Conservation (phyloP, 1,140 invertebrate genomes). For the Ceratina japonica region DNA sequence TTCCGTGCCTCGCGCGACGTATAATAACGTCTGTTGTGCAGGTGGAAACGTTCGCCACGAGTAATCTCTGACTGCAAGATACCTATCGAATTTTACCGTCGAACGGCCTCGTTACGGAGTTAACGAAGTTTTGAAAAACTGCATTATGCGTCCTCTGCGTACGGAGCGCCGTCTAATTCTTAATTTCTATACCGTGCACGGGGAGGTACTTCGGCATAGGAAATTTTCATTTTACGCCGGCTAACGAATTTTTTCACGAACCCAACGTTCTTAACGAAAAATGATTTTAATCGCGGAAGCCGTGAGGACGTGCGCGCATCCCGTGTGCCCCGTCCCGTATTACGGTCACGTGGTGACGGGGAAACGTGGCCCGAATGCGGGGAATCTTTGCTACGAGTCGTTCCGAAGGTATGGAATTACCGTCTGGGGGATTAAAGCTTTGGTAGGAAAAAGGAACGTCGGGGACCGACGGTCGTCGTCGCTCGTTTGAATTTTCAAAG, state of each 20-base stretch:
- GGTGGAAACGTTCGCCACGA: no score
- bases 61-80: no score
- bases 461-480: background rate
- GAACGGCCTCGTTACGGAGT: no score
- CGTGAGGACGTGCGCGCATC: background rate
- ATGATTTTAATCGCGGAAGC: constrained; percentile 52
- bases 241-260: constrained; percentile 10
- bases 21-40: no score
- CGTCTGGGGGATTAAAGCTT: constrained; percentile 19
- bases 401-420: constrained; percentile 22
- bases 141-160: no score
- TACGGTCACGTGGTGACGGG: constrained; percentile 44
- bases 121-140: no score
- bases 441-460: background rate
- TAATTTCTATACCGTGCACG: background rate
- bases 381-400: constrained; percentile 6
- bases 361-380: constrained; percentile 51
- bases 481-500: background rate
- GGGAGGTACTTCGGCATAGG: background rate
- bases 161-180: no score
- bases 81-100: no score
- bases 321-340: constrained; percentile 17
- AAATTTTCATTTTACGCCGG: constrained; percentile 36
- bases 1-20: no score
- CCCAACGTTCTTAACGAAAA: constrained; percentile 34